phyloP scores from a whole-genome alignment of 2,797 vertebrate species.

The Pseudocheirus occidentalis region DNA sequence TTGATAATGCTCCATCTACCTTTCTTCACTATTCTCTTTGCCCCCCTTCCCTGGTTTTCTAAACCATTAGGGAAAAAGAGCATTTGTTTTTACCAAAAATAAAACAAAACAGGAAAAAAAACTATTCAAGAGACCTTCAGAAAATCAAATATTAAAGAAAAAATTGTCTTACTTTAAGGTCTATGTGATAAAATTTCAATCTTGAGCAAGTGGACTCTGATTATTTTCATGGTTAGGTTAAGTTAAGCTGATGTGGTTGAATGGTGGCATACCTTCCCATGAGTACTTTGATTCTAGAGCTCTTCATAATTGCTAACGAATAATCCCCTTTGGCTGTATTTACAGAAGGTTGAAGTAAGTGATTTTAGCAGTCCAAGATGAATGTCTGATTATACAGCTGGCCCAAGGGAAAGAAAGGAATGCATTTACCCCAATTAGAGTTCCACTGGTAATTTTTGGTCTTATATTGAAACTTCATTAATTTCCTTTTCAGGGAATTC shows the following conservation, averaged over 20 bases:
- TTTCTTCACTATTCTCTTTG: constrained; percentile 4
- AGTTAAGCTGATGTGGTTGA: not conserved
- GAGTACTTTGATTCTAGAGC: not conserved
- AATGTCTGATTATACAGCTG: not conserved
- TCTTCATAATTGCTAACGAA: not conserved
- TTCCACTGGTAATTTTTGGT: constrained; percentile 37
- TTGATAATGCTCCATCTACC: constrained; percentile 54
- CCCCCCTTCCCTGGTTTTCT: constrained; percentile 18
- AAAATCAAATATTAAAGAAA: constrained; percentile 39
- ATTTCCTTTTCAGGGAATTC: constrained; percentile 22
- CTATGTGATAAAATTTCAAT: not conserved
- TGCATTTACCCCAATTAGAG: not conserved
- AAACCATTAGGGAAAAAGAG: not conserved
- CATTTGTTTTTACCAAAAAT: constrained; percentile 6
- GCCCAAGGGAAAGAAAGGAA: constrained; percentile 10
- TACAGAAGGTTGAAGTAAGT: not conserved
- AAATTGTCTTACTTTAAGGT: not conserved
- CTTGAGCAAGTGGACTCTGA: constrained; percentile 1
- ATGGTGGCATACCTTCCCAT: not conserved
- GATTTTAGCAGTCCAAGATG: not conserved
- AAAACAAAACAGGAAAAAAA: not conserved
- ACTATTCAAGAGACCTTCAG: not conserved
- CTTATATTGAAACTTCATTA: constrained; percentile 28
- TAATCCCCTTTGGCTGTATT: constrained; percentile 9
- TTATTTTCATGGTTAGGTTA: not conserved